phyloP scores from a whole-genome alignment of 2,797 vertebrate species.

The Aplochiton taeniatus region DNA sequence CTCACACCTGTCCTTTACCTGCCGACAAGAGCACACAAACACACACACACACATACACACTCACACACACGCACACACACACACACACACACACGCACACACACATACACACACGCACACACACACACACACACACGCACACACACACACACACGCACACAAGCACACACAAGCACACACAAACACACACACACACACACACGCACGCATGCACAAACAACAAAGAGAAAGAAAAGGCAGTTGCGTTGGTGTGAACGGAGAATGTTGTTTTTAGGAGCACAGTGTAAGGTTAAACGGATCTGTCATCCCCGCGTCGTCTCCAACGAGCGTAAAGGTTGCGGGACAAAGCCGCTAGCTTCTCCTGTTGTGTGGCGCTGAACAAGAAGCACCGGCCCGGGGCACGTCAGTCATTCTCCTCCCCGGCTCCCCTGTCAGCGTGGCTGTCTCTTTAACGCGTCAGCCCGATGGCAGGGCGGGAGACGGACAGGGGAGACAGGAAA shows the following conservation, averaged over 20 bases:
- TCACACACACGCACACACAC: not conserved
- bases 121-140: slow-evolving; percentile 15
- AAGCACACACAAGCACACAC: no score
- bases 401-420: not conserved
- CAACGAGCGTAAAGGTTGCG: no score
- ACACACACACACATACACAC: not conserved
- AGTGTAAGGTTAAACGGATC: no score
- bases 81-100: not conserved
- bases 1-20: no score
- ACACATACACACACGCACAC: slow-evolving; percentile 7
- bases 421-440: not conserved
- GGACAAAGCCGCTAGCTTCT: no score
- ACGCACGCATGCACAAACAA: not conserved
- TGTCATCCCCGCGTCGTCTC: no score
- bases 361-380: no score
- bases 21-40: not conserved
- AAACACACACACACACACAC: not conserved
- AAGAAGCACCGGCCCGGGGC: not conserved
- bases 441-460: not conserved
- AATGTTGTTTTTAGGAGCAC: no score
- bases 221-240: not conserved
- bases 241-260: not conserved
- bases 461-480: not conserved
- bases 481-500: not conserved
- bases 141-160: slow-evolving; percentile 17